Evolutionary conservation across 2,888 invertebrate genomes (phyloP).

Genomic region (Drosophila histrio): DNA sequence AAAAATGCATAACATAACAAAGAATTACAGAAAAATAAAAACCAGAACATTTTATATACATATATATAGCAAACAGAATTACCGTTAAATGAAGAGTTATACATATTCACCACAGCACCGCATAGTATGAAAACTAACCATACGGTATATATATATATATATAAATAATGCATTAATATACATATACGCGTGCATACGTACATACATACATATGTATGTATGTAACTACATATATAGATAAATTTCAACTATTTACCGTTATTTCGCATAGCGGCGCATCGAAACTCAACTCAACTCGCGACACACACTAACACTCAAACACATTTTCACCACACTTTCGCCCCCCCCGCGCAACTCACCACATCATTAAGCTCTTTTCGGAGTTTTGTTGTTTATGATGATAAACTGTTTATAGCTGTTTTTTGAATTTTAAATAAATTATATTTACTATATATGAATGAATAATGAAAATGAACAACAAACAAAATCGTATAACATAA

Average conservation of each 20-base stretch:
- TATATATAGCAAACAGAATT: conserved; percentile 41
- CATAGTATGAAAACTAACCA: conserved; percentile 80
- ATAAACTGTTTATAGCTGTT: conserved; percentile 79
- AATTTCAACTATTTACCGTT: conserved; percentile 10
- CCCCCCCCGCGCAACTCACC: conserved; percentile 19
- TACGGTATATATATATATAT: conserved; percentile 44
- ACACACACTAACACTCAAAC: not conserved
- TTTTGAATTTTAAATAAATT: conserved; percentile 77
- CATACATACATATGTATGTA: conserved; percentile 3
- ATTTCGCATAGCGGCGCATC: not conserved
- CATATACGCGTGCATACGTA: conserved; percentile 27
- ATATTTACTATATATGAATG: conserved; percentile 71
- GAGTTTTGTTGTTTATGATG: conserved; percentile 77
- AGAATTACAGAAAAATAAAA: not conserved
- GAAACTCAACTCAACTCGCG: conserved; percentile 15
- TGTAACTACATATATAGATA: not conserved
- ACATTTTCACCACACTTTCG: conserved; percentile 30
- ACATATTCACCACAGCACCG: conserved; percentile 83
- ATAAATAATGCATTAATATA: conserved; percentile 35
- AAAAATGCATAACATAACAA: conserved; percentile 27
- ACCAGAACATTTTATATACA: conserved; percentile 56
- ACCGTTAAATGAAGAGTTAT: conserved; percentile 69
- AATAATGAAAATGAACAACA: conserved; percentile 37
- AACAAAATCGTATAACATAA: conserved; percentile 50
- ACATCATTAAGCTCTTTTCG: conserved; percentile 70